Conservation (phyloP, 2,113 vertebrate genomes). For the Pithys albifrons region DNA sequence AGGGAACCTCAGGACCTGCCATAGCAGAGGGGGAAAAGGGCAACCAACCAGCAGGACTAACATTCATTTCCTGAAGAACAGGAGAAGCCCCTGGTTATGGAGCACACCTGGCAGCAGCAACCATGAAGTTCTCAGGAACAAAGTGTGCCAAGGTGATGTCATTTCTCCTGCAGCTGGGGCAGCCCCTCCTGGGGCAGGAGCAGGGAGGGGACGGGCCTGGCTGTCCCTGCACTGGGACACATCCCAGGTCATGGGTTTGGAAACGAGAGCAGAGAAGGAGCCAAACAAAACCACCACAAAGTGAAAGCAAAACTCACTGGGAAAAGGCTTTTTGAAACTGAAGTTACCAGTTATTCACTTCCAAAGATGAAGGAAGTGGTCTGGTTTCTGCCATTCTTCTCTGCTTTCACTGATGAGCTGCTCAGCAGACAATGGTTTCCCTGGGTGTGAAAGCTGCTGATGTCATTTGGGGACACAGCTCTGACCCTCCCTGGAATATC, state of each 20-base stretch:
- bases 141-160: rapidly evolving
- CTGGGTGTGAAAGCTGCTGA: not conserved
- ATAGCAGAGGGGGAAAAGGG: not conserved
- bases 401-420: not conserved
- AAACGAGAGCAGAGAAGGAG: rapidly evolving
- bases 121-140: rapidly evolving
- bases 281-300: rapidly evolving
- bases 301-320: rapidly evolving
- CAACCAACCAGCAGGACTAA: not conserved
- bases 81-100: rapidly evolving
- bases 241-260: rapidly evolving
- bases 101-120: rapidly evolving
- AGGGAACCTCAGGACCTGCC: not conserved
- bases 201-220: not conserved
- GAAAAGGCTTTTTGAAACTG: not conserved
- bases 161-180: not conserved
- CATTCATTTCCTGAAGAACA: rapidly evolving
- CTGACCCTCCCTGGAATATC: not conserved
- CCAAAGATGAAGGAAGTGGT: not conserved
- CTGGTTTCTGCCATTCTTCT: not conserved
- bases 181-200: not conserved
- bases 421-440: not conserved
- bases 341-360: not conserved
- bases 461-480: rapidly evolving
- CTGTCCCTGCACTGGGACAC: not conserved